phyloP scores from a whole-genome alignment of 2,797 vertebrate species.

The Pseudocheirus occidentalis region DNA sequence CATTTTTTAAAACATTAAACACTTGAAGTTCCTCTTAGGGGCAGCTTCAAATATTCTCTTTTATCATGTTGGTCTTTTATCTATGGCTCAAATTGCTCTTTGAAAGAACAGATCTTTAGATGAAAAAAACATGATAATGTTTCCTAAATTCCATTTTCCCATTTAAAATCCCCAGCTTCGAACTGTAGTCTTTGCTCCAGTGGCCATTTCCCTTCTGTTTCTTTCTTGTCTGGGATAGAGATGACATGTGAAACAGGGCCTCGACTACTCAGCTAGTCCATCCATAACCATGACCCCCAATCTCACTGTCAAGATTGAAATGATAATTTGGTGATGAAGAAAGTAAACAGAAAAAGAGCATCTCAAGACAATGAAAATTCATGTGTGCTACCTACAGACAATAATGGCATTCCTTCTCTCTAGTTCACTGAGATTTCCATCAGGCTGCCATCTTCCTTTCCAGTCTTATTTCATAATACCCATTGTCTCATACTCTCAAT shows the following conservation, averaged over 20 bases:
- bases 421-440: background rate
- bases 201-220: background rate
- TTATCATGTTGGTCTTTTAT: slow-evolving; percentile 44
- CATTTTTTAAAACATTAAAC: slow-evolving; percentile 52
- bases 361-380: background rate
- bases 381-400: background rate
- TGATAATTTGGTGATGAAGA: background rate
- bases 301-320: slow-evolving; percentile 17
- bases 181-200: background rate
- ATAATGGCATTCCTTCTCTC: background rate
- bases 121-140: background rate
- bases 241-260: background rate
- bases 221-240: slow-evolving; percentile 1
- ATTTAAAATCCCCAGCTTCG: slow-evolving; percentile 19
- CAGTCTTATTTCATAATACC: background rate
- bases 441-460: background rate
- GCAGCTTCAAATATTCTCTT: slow-evolving; percentile 50
- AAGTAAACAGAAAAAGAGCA: slow-evolving; percentile 5
- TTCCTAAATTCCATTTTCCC: slow-evolving; percentile 1
- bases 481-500: background rate
- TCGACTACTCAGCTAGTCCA: background rate
- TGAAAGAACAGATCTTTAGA: slow-evolving; percentile 12
- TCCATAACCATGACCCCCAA: background rate
- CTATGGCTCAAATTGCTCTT: slow-evolving; percentile 40
- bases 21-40: slow-evolving; percentile 36